These are phyloP conservation scores for Schmidtea mediterranea DNA, from an alignment of 1,140 invertebrate genomes.

Conservation along the genomic window DNA sequence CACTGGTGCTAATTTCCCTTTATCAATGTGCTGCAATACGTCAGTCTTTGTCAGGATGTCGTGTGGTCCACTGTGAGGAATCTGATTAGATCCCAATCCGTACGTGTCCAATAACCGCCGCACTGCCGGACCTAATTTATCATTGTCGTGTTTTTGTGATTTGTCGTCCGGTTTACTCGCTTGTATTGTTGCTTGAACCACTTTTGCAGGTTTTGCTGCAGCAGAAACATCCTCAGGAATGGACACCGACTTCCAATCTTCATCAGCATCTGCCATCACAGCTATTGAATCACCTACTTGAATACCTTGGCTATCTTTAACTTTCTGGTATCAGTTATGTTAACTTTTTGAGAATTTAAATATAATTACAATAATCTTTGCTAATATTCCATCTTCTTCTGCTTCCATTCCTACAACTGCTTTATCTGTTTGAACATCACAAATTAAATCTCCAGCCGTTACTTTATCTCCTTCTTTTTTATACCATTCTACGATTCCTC, in stretches of 20 bases:
- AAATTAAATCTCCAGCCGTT: constrained; percentile 32
- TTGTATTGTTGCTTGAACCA: neutral
- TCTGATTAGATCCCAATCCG: neutral
- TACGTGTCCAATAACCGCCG: neutral
- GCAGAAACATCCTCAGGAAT: neutral
- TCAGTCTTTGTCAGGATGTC: neutral
- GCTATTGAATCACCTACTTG: constrained; percentile 58
- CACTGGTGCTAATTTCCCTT: too few relatives aligned
- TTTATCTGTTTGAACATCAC: constrained; percentile 39
- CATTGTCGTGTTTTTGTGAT: constrained; percentile 11
- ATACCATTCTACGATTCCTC: constrained; percentile 35
- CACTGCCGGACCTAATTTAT: neutral
- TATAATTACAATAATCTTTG: constrained; percentile 32
- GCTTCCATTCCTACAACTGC: constrained; percentile 33
- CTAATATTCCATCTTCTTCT: constrained; percentile 34
- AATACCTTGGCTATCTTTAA: constrained; percentile 50
- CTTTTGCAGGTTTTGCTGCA: too few relatives aligned
- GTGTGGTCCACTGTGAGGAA: neutral
- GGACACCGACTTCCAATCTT: constrained; percentile 39
- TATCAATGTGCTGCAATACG: neutral
- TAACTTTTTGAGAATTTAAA: neutral
- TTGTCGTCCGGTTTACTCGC: constrained; percentile 11
- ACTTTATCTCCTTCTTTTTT: constrained; percentile 35
- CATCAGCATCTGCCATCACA: constrained; percentile 52
- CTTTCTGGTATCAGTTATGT: constrained; percentile 15